Percentiles rank a stretch among this genome's conserved stretches.
Evolutionary conservation across 2,113 vertebrate genomes (phyloP).

Genomic region (Gasterosteus nipponicus): DNA sequence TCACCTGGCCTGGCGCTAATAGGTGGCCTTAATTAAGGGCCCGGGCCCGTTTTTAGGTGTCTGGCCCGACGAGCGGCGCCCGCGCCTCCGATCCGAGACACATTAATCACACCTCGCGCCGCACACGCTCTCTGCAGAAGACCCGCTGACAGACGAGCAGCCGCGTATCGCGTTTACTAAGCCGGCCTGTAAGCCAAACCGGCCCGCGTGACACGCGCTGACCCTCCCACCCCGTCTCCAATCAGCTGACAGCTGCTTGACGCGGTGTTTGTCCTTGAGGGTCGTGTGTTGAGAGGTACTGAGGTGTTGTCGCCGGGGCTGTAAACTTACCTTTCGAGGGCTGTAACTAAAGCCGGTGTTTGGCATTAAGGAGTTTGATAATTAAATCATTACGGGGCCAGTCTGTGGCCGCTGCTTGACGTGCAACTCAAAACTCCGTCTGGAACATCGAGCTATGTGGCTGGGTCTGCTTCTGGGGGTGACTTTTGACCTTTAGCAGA

Average conservation of each 20-base stretch:
- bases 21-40: conserved; percentile 91
- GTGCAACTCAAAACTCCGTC: conserved; percentile 84
- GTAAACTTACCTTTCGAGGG: conserved; percentile 86
- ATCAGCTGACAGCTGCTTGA: conserved; percentile 67
- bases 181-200: conserved; percentile 41
- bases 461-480: conserved; percentile 47
- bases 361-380: conserved; percentile 87
- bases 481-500: conserved; percentile 44
- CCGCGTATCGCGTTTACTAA: conserved; percentile 57
- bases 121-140: conserved; percentile 57
- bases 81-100: conserved; percentile 83
- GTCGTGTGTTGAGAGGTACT: conserved; percentile 86
- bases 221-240: conserved; percentile 63
- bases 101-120: conserved; percentile 91
- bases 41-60: conserved; percentile 84
- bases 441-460: conserved; percentile 53
- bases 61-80: conserved; percentile 84
- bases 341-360: conserved; percentile 82
- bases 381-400: conserved; percentile 89
- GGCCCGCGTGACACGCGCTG: conserved; percentile 69
- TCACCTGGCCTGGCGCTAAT: conserved; percentile 71
- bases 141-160: conserved; percentile 61
- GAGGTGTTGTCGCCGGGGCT: conserved; percentile 80
- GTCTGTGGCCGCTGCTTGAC: conserved; percentile 79
- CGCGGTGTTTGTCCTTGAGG: conserved; percentile 66